Evolutionary conservation across 2,797 vertebrate genomes (phyloP), one percentile per base, ranked within the genome.

Genomic region (Bovichtus variegatus): DNA sequence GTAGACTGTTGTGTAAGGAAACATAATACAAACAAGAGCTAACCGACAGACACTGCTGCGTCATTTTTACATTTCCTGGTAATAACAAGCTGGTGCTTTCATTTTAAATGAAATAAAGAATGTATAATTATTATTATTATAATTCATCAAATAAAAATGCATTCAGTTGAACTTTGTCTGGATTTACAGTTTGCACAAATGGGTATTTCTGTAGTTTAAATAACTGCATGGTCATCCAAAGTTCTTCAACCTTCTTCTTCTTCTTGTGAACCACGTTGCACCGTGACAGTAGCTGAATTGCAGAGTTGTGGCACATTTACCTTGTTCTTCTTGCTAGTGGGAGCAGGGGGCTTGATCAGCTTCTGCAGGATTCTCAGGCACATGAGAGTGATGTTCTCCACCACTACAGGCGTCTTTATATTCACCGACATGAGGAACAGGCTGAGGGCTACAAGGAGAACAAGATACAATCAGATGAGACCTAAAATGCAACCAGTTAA

Each of bases 281-380:
- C n/a, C n/a, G n/a, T n/a, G n/a, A n/a, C 27, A 66, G 27, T 1
- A 15, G 10, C 16, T 46, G 3, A 53, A 38, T 10, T 2, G 31
- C 27, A 65, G 1, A 21, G 23, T 50, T 31, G 9, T 0, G 13
- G 2, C 25, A 23, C 36, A 47, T 82, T 73, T 89, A 99, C 98
- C 97, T 99, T 99, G 91, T 99, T 99, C 88, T 99, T 99, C 94
- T 99, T 99, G 96, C 98, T 99, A 50, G 97, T 99, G 18, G 98
- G 97, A 41, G 97, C 96, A 53, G 97, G 97, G 0, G 98, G 98
- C 81, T 98, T 99, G 85, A 99, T 99, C 72, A 99, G 95, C 87
- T 99, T 99, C 88, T 99, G 98, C 11, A 99, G 94, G 89, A 99
- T 99, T 90, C 97, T 96, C 90, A 99, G 94, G 89, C 98, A 99